Percentiles rank a stretch among this genome's conserved stretches.
phyloP scores from a whole-genome alignment of 2,797 vertebrate genomes.

The Zenarchopterus dispar region DNA sequence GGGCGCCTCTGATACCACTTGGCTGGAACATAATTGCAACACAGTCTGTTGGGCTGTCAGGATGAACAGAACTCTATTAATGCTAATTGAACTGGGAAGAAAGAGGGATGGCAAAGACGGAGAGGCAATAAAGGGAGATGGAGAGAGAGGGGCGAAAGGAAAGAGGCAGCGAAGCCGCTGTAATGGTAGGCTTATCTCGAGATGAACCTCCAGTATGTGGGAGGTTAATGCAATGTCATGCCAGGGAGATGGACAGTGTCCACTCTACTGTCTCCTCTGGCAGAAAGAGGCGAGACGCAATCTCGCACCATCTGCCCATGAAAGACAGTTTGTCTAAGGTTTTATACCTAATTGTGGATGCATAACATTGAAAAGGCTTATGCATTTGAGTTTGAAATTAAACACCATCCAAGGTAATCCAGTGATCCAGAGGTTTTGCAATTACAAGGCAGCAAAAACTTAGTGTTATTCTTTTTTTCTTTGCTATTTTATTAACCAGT shows the following conservation, averaged over 20 bases:
- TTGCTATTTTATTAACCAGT: slow-evolving; percentile 26
- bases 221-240: slow-evolving; percentile 67
- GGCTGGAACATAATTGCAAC: slow-evolving; percentile 49
- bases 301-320: slow-evolving; percentile 16
- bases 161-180: slow-evolving; percentile 2
- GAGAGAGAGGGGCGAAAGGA: slow-evolving; percentile 1
- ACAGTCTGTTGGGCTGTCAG: slow-evolving; percentile 40
- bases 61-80: slow-evolving; percentile 41
- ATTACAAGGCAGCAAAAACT: slow-evolving; percentile 44
- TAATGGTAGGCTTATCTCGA: slow-evolving; percentile 53
- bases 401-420: slow-evolving; percentile 40
- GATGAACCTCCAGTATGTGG: slow-evolving; percentile 51
- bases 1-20: slow-evolving; percentile 30
- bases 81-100: slow-evolving; percentile 61
- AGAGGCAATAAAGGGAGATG: slow-evolving; percentile 6
- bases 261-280: slow-evolving; percentile 48
- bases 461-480: slow-evolving; percentile 12
- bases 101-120: slow-evolving; percentile 20
- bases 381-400: slow-evolving; percentile 40
- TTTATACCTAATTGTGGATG: slow-evolving; percentile 54
- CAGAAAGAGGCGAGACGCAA: slow-evolving; percentile 34
- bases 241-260: slow-evolving; percentile 47
- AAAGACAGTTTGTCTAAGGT: slow-evolving; percentile 45
- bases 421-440: slow-evolving; percentile 37
- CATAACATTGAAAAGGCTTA: slow-evolving; percentile 41